A percentile compares a stretch with the other conserved stretches of the same genome.
Conservation (phyloP, 2,888 invertebrate genomes). For the Crioceris asparagi region DNA sequence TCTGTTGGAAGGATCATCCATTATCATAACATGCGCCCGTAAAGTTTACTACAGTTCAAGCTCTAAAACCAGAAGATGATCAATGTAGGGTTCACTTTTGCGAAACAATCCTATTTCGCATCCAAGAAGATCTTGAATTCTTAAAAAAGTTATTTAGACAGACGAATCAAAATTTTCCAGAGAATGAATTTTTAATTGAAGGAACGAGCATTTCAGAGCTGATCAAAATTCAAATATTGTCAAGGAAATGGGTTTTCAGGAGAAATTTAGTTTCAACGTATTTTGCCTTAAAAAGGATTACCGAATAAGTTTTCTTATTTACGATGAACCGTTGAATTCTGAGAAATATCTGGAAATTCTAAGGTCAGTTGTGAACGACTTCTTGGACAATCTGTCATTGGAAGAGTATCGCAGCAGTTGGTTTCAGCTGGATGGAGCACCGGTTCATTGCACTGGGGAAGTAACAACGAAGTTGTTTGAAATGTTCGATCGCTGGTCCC, state of each 20-base stretch:
- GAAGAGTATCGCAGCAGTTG: constrained; percentile 8
- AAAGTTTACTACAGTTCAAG: constrained; percentile 10
- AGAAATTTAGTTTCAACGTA: constrained; percentile 6
- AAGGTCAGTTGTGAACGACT: constrained; percentile 3
- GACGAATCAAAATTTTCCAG: constrained; percentile 10
- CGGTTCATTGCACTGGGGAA: constrained; percentile 48
- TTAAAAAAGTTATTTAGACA: constrained; percentile 9
- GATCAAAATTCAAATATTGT: constrained; percentile 5
- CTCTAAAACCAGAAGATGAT: constrained; percentile 7
- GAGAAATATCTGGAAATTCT: constrained; percentile 4
- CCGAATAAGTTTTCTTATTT: constrained; percentile 2
- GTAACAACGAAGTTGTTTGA: not conserved
- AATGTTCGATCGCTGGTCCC: constrained; percentile 1
- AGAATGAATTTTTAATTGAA: constrained; percentile 6
- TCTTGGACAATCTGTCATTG: constrained; percentile 5
- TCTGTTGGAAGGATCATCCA: constrained; percentile 2
- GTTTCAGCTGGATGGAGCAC: constrained; percentile 7
- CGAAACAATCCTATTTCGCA: constrained; percentile 1
- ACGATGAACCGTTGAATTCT: constrained; percentile 3
- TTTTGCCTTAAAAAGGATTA: constrained; percentile 4
- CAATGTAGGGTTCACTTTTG: constrained; percentile 4
- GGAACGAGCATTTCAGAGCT: constrained; percentile 9
- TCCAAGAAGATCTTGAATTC: constrained; percentile 4
- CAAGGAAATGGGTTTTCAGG: constrained; percentile 9
- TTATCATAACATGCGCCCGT: constrained; percentile 4